Base-by-base conservation (phyloP, 2,888 invertebrate species). In the Ariolimax columbianus region DNA sequence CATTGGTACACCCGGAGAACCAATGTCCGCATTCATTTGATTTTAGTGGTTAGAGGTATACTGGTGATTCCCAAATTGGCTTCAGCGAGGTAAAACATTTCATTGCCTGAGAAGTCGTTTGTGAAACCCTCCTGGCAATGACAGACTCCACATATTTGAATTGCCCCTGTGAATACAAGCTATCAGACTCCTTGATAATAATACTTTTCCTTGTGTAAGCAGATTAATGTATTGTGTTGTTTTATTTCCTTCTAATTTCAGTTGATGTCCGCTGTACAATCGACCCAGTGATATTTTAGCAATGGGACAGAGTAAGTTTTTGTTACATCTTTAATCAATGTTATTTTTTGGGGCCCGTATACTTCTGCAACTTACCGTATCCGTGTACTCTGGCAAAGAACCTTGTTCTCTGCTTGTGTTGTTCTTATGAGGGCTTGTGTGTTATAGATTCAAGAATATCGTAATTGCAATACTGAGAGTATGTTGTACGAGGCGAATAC, bases 221-320 rank as follows among this genome's bases (percentile, higher is more conserved):
- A 19, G 11, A 19, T 59, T 59, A 19, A 59, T 4, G 59, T 19
- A 4, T 7, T 30, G 30, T 68, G 30, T 68, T 68, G 38, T 36
- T 36, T 70, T 36, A 17, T 11, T 70, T 36, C 43, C 11, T 77
- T 77, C 36, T 63, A 17, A 33, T 77, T 82, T 72, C 73, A 82
- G 73, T 75, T 82, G 73, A 82, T 82, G 82, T 26, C n/a, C 59
- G n/a, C 26, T 33, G 17, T 38, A 30, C 11, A 9, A 9, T 47
- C 23, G 19, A 36, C 0, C 43, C 40, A 40, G 63, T 79, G 79
- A 66, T n/a, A 66, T n/a, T 40, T 66, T 79, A 70, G 55, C 43
- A 68, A 81, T 81, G 81, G 81, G 81, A 81, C 81, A 81, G 72
- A 72, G 81, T 81, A 81, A 68, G 81, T 81, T 23, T 51, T 70